Conservation (phyloP, 2,888 invertebrate genomes). For the Drosophila yooni region DNA sequence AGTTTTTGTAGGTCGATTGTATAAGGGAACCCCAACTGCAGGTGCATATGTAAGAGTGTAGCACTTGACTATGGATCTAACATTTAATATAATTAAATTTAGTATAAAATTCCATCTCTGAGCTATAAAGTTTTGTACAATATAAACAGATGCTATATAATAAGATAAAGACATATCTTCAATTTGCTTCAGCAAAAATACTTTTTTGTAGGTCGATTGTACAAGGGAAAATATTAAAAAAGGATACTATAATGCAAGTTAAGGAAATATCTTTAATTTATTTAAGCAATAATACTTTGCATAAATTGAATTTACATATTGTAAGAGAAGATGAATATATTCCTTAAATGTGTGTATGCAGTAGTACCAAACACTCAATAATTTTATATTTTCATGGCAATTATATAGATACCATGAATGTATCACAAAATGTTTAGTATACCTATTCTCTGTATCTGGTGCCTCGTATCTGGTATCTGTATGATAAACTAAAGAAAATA, state of each 20-base stretch:
- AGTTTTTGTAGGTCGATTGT: slow-evolving; percentile 23
- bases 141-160: not conserved
- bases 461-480: not conserved
- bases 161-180: too few species aligned
- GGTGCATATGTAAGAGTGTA: slow-evolving; percentile 1
- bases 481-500: not conserved
- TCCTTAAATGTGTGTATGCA: not conserved
- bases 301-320: not conserved
- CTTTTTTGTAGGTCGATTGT: slow-evolving; percentile 16
- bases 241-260: too few species aligned
- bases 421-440: not conserved
- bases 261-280: not conserved
- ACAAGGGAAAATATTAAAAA: not conserved
- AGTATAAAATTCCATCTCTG: not conserved
- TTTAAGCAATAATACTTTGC: not conserved
- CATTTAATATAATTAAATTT: not conserved
- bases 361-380: not conserved
- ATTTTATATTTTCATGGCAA: not conserved
- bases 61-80: not conserved
- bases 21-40: slow-evolving; percentile 9
- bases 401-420: not conserved
- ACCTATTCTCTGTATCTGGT: not conserved
- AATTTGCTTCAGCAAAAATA: not conserved
- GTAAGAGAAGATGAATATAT: not conserved
- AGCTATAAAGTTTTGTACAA: not conserved